Evolutionary conservation across 23 tunicate species (phyloP).

Genomic region (Botrylloides violaceus): DNA sequence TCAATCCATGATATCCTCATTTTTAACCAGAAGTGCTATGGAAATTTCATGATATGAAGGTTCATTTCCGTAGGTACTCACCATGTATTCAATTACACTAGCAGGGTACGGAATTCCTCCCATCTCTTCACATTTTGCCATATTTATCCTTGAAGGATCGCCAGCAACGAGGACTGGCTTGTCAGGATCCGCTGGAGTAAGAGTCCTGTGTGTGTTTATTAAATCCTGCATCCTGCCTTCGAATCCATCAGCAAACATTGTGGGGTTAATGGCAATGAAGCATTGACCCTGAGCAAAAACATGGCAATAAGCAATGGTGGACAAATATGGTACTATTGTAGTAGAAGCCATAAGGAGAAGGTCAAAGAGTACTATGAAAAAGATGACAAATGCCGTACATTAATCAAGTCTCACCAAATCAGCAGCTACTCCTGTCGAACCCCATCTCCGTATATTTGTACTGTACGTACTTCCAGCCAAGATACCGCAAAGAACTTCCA

Average conservation of each 20-base stretch:
- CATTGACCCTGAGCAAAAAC: conserved; percentile 98
- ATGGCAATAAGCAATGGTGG: too few relatives aligned
- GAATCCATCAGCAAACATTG: conserved; percentile 89
- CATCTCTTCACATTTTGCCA: conserved; percentile 60
- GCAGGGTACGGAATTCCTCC: conserved; percentile 96
- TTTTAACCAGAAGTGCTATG: too few relatives aligned
- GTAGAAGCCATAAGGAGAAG: too few relatives aligned
- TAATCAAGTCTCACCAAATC: conserved; percentile 60
- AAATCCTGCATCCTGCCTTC: conserved; percentile 76
- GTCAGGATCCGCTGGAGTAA: conserved; percentile 50
- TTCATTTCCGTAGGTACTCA: too few relatives aligned
- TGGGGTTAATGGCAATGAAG: conserved; percentile 90
- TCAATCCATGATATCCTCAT: too few relatives aligned
- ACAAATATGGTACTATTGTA: too few relatives aligned
- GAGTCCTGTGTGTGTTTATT: conserved; percentile 48
- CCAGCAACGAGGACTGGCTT: conserved; percentile 89
- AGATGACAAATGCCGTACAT: too few relatives aligned
- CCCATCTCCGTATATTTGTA: conserved; percentile 83
- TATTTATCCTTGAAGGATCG: conserved; percentile 86
- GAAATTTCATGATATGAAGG: too few relatives aligned
- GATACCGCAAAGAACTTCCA: conserved; percentile 83
- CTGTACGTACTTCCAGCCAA: conserved; percentile 68
- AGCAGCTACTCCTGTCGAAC: conserved; percentile 64
- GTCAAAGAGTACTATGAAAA: not conserved
- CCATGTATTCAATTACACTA: conserved; percentile 84